phyloP scores from a whole-genome alignment of 64 coral and sea anemone species.

The Porites lutea region DNA sequence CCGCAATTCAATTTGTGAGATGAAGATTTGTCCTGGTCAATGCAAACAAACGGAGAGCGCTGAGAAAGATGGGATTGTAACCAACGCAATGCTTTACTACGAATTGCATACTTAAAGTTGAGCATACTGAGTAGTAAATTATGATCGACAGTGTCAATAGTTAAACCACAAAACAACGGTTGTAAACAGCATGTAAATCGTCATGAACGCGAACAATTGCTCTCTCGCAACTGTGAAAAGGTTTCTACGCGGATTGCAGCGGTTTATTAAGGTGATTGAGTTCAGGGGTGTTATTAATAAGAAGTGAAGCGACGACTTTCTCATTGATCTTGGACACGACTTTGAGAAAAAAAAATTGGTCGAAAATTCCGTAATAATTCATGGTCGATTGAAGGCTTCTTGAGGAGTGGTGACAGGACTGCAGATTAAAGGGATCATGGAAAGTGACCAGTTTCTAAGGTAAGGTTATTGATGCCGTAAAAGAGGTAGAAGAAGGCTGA shows the following conservation, averaged over 20 bases:
- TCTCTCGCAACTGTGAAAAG: too few species aligned
- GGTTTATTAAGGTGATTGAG: not conserved
- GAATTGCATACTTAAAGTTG: not conserved
- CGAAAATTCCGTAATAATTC: slow-evolving; percentile 25
- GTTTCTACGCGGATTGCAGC: not conserved
- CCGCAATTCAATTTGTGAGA: not conserved
- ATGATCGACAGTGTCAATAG: too few species aligned
- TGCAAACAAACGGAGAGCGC: not conserved
- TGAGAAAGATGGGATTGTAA: not conserved
- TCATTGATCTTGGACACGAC: not conserved
- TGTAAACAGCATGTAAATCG: too few species aligned
- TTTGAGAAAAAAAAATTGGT: slow-evolving; percentile 12
- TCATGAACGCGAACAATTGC: too few species aligned
- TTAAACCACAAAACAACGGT: too few species aligned
- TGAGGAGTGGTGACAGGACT: slow-evolving; percentile 30
- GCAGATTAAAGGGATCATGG: slow-evolving; percentile 10
- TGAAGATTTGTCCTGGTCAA: not conserved
- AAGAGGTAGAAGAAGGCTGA: slow-evolving; percentile 5
- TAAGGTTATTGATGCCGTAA: not conserved
- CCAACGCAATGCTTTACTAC: slow-evolving; percentile 1
- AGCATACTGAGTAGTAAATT: too few species aligned
- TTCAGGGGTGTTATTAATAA: too few species aligned
- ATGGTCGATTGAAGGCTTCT: slow-evolving; percentile 43
- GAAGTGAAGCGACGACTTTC: not conserved
- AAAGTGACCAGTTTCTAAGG: slow-evolving; percentile 13